Evolutionary conservation across 2,113 vertebrate genomes (phyloP).

Genomic region (Entosphenus tridentatus): DNA sequence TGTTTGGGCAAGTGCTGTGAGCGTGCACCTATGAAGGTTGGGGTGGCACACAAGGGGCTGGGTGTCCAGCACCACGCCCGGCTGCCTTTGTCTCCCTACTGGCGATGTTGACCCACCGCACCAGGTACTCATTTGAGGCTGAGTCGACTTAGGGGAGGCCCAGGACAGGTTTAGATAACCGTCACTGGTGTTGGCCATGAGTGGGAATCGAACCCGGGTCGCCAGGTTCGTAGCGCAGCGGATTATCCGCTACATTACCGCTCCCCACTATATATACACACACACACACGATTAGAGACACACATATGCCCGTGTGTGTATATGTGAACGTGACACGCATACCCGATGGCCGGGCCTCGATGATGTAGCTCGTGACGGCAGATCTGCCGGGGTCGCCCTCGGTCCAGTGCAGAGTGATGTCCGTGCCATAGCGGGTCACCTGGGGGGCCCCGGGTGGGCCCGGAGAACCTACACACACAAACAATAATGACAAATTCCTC

Average conservation of each 20-base stretch:
- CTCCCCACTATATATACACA: not conserved
- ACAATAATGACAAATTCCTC: not conserved
- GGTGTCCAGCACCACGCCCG: no score
- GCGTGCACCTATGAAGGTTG: no score
- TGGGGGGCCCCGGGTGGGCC: conserved; percentile 70
- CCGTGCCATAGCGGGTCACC: conserved; percentile 62
- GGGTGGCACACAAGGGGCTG: no score
- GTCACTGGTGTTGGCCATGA: no score
- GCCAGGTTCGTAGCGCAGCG: fast-evolving
- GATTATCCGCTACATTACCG: fast-evolving
- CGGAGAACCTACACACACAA: conserved; percentile 39
- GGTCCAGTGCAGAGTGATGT: conserved; percentile 84
- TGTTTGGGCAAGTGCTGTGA: no score
- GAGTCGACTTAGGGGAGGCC: no score
- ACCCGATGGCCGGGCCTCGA: conserved; percentile 91
- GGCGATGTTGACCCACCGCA: no score
- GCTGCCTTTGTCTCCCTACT: no score
- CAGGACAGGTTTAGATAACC: no score
- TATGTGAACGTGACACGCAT: not conserved
- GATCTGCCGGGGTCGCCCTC: conserved; percentile 64
- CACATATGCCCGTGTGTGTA: no score
- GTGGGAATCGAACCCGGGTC: conserved; percentile 10
- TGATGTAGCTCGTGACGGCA: conserved; percentile 73
- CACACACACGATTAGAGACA: no score
- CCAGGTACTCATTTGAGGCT: no score